Conservation (phyloP, 64 coral and sea anemone species). For the Montipora foliosa region DNA sequence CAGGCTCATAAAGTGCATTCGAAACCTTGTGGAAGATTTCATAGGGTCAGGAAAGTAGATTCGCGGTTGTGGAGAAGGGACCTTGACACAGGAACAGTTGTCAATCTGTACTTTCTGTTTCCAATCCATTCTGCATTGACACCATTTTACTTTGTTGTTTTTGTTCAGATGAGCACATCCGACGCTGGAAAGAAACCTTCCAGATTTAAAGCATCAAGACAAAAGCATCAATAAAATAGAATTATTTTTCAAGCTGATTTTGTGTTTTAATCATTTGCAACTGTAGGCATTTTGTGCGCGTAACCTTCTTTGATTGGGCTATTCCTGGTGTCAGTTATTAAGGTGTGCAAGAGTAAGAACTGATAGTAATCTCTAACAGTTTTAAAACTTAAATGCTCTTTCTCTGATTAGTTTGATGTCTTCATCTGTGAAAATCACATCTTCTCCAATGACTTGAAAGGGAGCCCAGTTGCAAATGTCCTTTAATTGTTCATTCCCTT, state of each 20-base stretch:
- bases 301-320: too few species aligned
- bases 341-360: too few species aligned
- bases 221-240: constrained; percentile 35
- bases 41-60: too few species aligned
- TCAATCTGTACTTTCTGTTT: neutral
- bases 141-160: neutral
- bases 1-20: too few species aligned
- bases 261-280: neutral
- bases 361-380: too few species aligned
- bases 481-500: constrained; percentile 23
- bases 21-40: too few species aligned
- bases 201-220: constrained; percentile 43
- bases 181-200: constrained; percentile 37
- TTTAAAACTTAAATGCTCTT: neutral
- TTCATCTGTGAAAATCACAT: constrained; percentile 8
- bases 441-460: constrained; percentile 33
- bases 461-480: constrained; percentile 6
- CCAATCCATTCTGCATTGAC: neutral
- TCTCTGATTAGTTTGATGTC: constrained; percentile 18
- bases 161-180: neutral
- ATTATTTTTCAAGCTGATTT: neutral
- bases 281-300: neutral
- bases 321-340: neutral
- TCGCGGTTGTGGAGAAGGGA: too few species aligned
- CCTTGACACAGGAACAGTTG: too few species aligned